A percentile compares a stretch with the other conserved stretches of the same genome.
These are phyloP conservation scores for Meandrusa payeni DNA, from an alignment of 2,888 invertebrate species.

Conservation along the genomic window DNA sequence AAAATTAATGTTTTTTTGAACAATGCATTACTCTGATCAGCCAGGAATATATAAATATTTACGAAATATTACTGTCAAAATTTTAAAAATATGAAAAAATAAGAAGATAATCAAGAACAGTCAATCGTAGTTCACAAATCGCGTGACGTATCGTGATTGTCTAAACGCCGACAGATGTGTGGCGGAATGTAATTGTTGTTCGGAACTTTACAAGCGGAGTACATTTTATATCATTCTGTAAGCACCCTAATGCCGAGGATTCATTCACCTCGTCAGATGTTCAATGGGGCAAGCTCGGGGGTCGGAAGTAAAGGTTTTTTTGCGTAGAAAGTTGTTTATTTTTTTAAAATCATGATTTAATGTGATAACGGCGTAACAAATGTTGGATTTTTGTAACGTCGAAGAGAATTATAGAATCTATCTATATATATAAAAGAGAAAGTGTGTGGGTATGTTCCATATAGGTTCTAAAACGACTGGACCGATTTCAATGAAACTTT, in stretches of 20 bases:
- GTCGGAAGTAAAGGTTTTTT: conserved; percentile 64
- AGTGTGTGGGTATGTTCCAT: too few species aligned
- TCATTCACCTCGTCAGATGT: conserved; percentile 80
- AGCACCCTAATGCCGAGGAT: conserved; percentile 60
- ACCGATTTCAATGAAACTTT: too few species aligned
- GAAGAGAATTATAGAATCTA: too few species aligned
- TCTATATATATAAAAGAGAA: too few species aligned
- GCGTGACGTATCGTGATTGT: conserved; percentile 80
- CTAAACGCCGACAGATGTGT: conserved; percentile 79
- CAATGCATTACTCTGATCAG: too few species aligned
- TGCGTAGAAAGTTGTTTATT: conserved; percentile 52
- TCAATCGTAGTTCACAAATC: conserved; percentile 43
- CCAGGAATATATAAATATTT: too few species aligned
- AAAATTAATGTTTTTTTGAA: too few species aligned
- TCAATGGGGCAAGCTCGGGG: conserved; percentile 63
- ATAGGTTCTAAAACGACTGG: too few species aligned
- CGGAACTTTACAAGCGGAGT: conserved; percentile 63
- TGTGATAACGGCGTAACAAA: conserved; percentile 40
- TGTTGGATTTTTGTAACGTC: conserved; percentile 14
- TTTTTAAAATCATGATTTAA: conserved; percentile 58
- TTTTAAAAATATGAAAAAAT: too few species aligned
- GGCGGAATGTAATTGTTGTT: conserved; percentile 77
- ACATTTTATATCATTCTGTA: conserved; percentile 68
- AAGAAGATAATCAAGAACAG: conserved; percentile 45
- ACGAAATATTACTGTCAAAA: too few species aligned